These are phyloP conservation scores for Adineta ricciae DNA, from an alignment of 2,888 invertebrate species.

Conservation along the genomic window DNA sequence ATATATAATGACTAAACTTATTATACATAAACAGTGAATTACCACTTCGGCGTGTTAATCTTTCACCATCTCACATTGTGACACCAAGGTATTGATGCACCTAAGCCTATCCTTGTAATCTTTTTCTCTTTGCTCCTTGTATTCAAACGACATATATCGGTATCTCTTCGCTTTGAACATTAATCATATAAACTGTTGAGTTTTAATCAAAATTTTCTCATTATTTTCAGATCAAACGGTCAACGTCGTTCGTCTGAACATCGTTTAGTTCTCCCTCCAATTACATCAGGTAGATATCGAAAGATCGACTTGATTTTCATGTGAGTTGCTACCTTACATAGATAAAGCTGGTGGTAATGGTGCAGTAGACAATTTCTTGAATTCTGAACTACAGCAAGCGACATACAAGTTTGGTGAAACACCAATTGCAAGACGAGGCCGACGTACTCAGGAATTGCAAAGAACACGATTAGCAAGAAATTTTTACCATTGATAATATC, in stretches of 20 bases:
- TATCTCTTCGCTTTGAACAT: background rate
- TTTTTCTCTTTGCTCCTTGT: background rate
- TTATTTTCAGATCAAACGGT: background rate
- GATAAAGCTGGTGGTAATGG: background rate
- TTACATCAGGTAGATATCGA: background rate
- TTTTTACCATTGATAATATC: slow-evolving; percentile 11
- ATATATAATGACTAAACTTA: background rate
- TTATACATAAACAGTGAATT: background rate
- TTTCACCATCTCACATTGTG: background rate
- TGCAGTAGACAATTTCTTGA: background rate
- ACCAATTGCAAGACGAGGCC: background rate
- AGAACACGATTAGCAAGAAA: slow-evolving; percentile 16
- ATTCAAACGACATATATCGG: background rate
- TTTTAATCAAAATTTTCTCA: background rate
- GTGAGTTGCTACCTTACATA: too few relatives aligned
- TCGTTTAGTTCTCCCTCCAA: slow-evolving; percentile 7
- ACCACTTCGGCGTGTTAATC: background rate
- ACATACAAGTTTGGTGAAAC: background rate
- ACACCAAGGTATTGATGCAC: background rate
- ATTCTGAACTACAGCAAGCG: background rate
- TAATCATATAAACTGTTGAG: background rate
- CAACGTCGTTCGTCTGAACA: background rate
- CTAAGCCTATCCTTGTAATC: background rate
- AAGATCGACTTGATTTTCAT: too few relatives aligned
- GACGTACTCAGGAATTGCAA: slow-evolving; percentile 19